Base-by-base conservation (phyloP, 2,888 invertebrate genomes). In the Pegoplata infirma region DNA sequence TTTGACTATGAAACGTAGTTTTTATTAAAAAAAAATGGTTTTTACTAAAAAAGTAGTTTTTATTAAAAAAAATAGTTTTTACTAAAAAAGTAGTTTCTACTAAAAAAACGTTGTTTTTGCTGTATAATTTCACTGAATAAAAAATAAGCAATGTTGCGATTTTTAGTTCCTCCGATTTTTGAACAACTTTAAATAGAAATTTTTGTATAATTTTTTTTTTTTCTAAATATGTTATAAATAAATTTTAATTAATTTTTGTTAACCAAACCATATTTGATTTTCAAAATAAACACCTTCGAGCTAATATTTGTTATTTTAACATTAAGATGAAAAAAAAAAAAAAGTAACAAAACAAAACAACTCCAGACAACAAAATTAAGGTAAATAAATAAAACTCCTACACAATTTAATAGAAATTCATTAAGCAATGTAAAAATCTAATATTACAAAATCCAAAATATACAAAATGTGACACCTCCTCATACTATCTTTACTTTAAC, bases 381-480 rank as follows among this genome's bases (percentile, higher is more conserved):
- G 49, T 61, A 23, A 14, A 21, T 67, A 47, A 59, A 47, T 7
- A 51, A 49, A 58, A 61, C 28, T 44, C 12, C 23, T 19, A 40
- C 55, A 21, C 59, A 61, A 55, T 76, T 73, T 68, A 49, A 49
- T 73, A 32, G 3, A 58, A 73, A 73, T 59, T 59, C 40, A 59
- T 73, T 68, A 58, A 47, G 56, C 17, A 19, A 32, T 51, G 49
- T 51, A 49, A 51, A 40, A 78, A 74, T 67, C 61, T 49, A 51
- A 79, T 56, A 56, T 55, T 67, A 55, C 40, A 53, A 47, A 66
- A 61, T 68, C 19, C 17, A 32, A 46, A 73, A 72, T 47, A 64
- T 16, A 64, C 55, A 51, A 77, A 66, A 63, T 68, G n/a, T n/a
- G 68, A 67, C 59, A 74, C 5, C 75, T 68, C 5, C 75, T 68